phyloP scores from a whole-genome alignment of 1,140 invertebrate genomes.

The Zaprionus africanus region DNA sequence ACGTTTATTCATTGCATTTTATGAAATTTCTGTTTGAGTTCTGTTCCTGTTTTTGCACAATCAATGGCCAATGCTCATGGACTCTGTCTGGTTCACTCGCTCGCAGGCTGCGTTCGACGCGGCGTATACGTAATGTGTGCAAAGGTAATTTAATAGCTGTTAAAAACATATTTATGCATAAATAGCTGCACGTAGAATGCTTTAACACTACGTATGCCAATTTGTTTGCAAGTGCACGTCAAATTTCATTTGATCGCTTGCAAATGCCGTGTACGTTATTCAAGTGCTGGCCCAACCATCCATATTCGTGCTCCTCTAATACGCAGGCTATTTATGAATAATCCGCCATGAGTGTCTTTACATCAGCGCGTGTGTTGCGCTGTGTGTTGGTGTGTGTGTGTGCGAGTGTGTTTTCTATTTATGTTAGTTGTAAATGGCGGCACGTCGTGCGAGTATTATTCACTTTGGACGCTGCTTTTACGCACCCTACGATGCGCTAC shows the following conservation, averaged over 20 bases:
- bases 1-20: conserved; percentile 64
- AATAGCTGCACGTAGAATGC: conserved; percentile 61
- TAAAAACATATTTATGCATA: conserved; percentile 61
- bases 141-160: conserved; percentile 65
- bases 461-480: conserved; percentile 67
- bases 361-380: conserved; percentile 6
- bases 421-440: conserved; percentile 76
- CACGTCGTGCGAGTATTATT: conserved; percentile 77
- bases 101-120: background rate
- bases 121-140: conserved; percentile 58
- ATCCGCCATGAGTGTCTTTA: conserved; percentile 44
- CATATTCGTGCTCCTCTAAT: conserved; percentile 24
- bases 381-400: conserved; percentile 29
- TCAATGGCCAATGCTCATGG: background rate
- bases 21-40: conserved; percentile 55
- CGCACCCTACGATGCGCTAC: conserved; percentile 50
- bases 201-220: conserved; percentile 49
- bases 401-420: conserved; percentile 60
- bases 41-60: conserved; percentile 20
- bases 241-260: conserved; percentile 74
- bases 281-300: conserved; percentile 6
- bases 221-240: conserved; percentile 75
- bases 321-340: conserved; percentile 73
- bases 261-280: conserved; percentile 57
- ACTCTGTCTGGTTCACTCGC: background rate